These are phyloP conservation scores for Ammodytes marinus DNA, from an alignment of 2,113 vertebrate genomes.

Conservation along the genomic window DNA sequence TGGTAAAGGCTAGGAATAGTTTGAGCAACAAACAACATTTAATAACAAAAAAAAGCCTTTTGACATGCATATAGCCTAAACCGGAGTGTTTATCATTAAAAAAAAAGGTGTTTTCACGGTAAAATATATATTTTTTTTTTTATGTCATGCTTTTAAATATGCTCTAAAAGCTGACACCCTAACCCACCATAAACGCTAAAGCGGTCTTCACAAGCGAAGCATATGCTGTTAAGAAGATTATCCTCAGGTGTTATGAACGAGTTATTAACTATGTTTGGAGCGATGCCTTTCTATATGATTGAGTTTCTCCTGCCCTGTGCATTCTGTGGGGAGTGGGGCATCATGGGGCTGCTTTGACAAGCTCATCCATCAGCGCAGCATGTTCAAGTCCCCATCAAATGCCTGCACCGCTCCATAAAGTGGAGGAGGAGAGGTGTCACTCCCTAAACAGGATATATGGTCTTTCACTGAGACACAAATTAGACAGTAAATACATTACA, in stretches of 20 bases:
- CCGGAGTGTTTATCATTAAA: conserved; percentile 50
- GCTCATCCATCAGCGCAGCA: conserved; percentile 86
- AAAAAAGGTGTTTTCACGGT: conserved; percentile 55
- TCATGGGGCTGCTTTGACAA: conserved; percentile 81
- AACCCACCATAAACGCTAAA: conserved; percentile 38
- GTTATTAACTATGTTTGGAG: conserved; percentile 69
- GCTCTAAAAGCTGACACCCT: conserved; percentile 35
- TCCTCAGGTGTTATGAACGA: conserved; percentile 70
- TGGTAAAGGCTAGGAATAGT: conserved; percentile 37
- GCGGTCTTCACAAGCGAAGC: conserved; percentile 10
- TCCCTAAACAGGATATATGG: conserved; percentile 89
- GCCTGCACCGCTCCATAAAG: conserved; percentile 79
- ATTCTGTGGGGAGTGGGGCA: conserved; percentile 70
- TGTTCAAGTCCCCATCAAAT: conserved; percentile 83
- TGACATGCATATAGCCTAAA: conserved; percentile 58
- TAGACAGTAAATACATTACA: conserved; percentile 89
- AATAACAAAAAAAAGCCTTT: conserved; percentile 42
- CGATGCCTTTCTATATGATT: conserved; percentile 66
- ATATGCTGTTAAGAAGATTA: conserved; percentile 59
- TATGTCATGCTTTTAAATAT: conserved; percentile 28
- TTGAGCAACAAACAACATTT: conserved; percentile 34
- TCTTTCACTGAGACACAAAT: conserved; percentile 87
- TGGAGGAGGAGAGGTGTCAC: conserved; percentile 87
- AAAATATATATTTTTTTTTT: conserved; percentile 36
- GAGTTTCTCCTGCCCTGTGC: conserved; percentile 58